Percentiles rank a stretch among this genome's conserved stretches.
phyloP scores from a whole-genome alignment of 2,888 invertebrate species.

The Ochlodes sylvanus region DNA sequence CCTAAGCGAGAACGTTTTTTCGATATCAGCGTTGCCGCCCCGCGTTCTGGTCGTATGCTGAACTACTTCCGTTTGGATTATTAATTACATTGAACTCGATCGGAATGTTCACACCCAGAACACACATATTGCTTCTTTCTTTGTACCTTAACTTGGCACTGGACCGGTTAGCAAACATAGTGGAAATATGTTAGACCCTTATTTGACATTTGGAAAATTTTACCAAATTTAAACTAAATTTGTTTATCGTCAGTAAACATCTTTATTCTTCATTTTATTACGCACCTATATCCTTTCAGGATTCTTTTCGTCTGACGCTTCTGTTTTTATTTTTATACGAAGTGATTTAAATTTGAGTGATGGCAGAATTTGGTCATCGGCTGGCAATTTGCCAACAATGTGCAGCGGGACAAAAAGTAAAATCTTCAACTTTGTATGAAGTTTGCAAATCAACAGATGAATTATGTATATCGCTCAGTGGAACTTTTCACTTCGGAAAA shows the following conservation, averaged over 20 bases:
- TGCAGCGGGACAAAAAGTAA: neutral
- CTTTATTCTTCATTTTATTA: neutral
- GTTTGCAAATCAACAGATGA: neutral
- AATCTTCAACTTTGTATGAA: neutral
- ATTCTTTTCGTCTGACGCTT: neutral
- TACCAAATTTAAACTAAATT: too few relatives aligned
- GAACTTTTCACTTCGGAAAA: neutral
- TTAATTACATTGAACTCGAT: conserved; percentile 12
- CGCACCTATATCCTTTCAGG: too few relatives aligned
- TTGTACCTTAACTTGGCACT: too few relatives aligned
- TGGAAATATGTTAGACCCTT: too few relatives aligned
- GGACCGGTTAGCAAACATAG: too few relatives aligned
- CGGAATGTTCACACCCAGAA: neutral
- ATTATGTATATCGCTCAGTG: neutral
- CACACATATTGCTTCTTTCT: too few relatives aligned
- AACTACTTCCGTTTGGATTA: conserved; percentile 14
- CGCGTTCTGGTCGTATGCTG: conserved; percentile 2
- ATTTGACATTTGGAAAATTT: too few relatives aligned
- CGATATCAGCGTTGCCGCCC: conserved; percentile 1
- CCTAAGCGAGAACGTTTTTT: neutral
- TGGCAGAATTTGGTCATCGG: conserved; percentile 1
- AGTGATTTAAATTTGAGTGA: neutral
- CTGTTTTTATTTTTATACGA: neutral
- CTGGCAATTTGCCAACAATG: neutral
- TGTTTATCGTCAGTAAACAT: neutral